phyloP scores from a whole-genome alignment of 1,140 invertebrate genomes.

The Leptinotarsa lineolata region DNA sequence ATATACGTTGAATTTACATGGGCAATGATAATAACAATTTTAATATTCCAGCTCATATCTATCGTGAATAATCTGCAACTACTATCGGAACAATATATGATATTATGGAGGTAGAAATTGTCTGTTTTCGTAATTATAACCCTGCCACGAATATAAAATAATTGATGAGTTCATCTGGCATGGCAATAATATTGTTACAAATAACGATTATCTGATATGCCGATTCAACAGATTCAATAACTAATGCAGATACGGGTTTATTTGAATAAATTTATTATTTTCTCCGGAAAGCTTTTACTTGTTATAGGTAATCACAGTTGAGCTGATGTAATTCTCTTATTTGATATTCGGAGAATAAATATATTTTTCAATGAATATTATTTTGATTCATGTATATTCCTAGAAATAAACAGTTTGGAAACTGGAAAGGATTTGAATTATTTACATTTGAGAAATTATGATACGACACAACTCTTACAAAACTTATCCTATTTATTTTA shows the following conservation, averaged over 20 bases:
- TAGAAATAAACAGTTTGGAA: too few species aligned
- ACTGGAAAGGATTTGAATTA: too few species aligned
- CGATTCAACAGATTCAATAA: not conserved
- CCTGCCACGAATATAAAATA: not conserved
- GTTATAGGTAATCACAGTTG: too few species aligned
- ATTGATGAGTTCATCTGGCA: not conserved
- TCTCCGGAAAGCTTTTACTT: too few species aligned
- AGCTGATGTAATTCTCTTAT: too few species aligned
- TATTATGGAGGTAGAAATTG: constrained; percentile 3
- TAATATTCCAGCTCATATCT: constrained; percentile 3
- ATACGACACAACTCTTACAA: too few species aligned
- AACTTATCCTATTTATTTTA: too few species aligned
- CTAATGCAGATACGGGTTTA: not conserved
- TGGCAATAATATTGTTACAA: not conserved
- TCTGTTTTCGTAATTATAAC: constrained; percentile 2
- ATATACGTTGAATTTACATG: constrained; percentile 2
- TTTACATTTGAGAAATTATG: too few species aligned
- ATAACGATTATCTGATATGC: not conserved
- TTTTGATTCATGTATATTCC: too few species aligned
- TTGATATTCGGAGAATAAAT: too few species aligned
- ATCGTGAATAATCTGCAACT: constrained; percentile 6
- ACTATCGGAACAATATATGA: not conserved
- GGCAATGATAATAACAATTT: constrained; percentile 6
- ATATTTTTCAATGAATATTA: too few species aligned
- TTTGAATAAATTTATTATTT: too few species aligned